Conservation (phyloP, 2,888 invertebrate species). For the Nomada lathburiana region DNA sequence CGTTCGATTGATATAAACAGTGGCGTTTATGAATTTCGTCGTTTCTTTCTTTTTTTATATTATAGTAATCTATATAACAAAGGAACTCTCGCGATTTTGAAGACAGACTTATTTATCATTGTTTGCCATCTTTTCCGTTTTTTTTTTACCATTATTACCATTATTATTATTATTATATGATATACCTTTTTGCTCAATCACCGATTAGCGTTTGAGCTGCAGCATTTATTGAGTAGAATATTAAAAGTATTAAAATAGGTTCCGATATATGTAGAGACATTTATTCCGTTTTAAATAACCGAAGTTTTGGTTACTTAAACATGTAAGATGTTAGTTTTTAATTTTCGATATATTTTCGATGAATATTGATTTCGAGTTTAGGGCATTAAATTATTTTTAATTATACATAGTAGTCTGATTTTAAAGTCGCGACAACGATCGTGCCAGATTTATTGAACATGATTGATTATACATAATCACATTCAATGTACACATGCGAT, state of each 20-base stretch:
- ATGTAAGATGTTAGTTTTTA: constrained; percentile 29
- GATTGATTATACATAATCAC: constrained; percentile 22
- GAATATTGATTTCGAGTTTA: neutral
- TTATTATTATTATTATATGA: constrained; percentile 9
- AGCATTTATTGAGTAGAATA: constrained; percentile 39
- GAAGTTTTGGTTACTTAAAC: constrained; percentile 26
- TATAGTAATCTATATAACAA: constrained; percentile 12
- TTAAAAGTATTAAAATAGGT: constrained; percentile 30
- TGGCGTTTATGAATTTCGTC: constrained; percentile 60
- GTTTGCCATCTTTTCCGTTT: constrained; percentile 10
- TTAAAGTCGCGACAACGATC: constrained; percentile 53
- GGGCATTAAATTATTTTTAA: constrained; percentile 30
- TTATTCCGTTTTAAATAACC: constrained; percentile 22
- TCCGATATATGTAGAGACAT: constrained; percentile 20
- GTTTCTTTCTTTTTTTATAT: constrained; percentile 10
- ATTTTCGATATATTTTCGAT: constrained; percentile 13
- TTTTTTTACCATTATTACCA: neutral
- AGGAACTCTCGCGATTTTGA: constrained; percentile 50
- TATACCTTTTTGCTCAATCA: constrained; percentile 16
- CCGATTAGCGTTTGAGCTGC: constrained; percentile 27
- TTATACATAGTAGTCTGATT: constrained; percentile 32
- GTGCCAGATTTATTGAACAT: constrained; percentile 18
- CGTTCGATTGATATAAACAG: constrained; percentile 65
- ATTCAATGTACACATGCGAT: constrained; percentile 28
- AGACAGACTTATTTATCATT: constrained; percentile 35